Evolutionary conservation across 2,888 invertebrate species (phyloP).

Genomic region (Hirtodrosophila trivittata): DNA sequence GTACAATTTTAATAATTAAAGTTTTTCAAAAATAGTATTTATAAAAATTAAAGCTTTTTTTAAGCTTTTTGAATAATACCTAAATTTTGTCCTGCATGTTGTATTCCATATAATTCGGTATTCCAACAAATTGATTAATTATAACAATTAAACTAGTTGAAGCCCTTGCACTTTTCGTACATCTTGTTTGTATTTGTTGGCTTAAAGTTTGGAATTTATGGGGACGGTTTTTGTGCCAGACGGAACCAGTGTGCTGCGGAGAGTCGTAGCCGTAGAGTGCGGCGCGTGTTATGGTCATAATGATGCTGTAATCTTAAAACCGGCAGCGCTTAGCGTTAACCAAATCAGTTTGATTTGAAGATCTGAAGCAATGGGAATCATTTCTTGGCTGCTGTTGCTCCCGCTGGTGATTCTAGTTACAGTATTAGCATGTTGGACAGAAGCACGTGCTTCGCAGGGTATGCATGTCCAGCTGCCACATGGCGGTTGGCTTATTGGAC

Average conservation of each 20-base stretch:
- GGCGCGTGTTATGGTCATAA: constrained; percentile 5
- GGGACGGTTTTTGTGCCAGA: not conserved
- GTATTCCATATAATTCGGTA: no score
- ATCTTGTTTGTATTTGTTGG: no score
- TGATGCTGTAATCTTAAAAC: constrained; percentile 64
- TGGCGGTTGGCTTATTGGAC: constrained; percentile 86
- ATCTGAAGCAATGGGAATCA: constrained; percentile 45
- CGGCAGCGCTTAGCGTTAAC: constrained; percentile 21
- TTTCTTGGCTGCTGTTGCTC: constrained; percentile 13
- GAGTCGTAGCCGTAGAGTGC: not conserved
- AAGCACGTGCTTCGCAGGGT: constrained; percentile 76
- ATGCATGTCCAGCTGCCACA: constrained; percentile 81
- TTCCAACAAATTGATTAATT: no score
- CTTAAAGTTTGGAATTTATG: no score
- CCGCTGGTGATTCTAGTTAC: constrained; percentile 5
- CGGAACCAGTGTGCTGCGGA: constrained; percentile 42
- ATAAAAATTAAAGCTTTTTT: no score
- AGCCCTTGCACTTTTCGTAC: no score
- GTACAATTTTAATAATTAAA: no score
- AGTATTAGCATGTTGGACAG: not conserved
- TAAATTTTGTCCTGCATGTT: no score
- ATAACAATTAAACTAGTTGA: no score
- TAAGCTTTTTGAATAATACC: no score
- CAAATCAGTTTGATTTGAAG: constrained; percentile 55
- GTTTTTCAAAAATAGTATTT: no score